Base-by-base conservation (phyloP, 2,113 vertebrate genomes). In the Pontoporia blainvillei region DNA sequence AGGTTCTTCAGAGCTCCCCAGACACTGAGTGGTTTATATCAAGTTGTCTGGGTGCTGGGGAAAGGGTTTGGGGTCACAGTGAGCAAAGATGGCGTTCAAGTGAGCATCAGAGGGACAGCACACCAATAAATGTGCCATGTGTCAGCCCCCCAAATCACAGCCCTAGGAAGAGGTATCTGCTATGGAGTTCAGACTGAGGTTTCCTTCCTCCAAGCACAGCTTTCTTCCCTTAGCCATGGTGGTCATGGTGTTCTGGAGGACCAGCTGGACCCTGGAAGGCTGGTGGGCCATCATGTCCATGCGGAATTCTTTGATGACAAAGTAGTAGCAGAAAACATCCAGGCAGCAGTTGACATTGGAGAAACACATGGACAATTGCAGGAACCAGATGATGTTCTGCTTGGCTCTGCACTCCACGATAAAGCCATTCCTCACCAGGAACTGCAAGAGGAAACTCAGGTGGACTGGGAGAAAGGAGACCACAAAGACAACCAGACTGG, bases 331-430 rank as follows among this genome's bases (percentile, higher is more conserved):
- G 82, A 99, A 90, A 31, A 99, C 99, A 12, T 99, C 99, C 52
- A 99, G 98, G 83, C 99, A 99, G 98, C 99, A 99, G 98, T 99
- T 99, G 87, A 99, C 23, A 78, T 99, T 99, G 94, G 99, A 99
- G 54, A 99, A 91, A 31, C 98, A 98, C 98, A 99, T 94, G 1
- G 99, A 92, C 41, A 99, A 11, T 86, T 99, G 99, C 46, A 99
- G 29, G 97, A 99, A 99, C 1, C 99, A 61, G 97, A 99, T 99
- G 96, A 99, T 99, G 34, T 15, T 66, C 85, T 78, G 91, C 96
- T 83, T 96, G 13, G 66, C 1, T 0, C 5, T 3, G 84, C 99
- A 99, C 92, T 99, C 98, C 34, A 52, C 7, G 36, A 99, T 99
- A 10, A 98, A 41, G 0, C 21, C 12, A 0, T 98, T 98, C 82